Evolutionary conservation across 2,113 vertebrate species (phyloP), one percentile per base, ranked within the genome.

Genomic region (Hiodon tergisus): DNA sequence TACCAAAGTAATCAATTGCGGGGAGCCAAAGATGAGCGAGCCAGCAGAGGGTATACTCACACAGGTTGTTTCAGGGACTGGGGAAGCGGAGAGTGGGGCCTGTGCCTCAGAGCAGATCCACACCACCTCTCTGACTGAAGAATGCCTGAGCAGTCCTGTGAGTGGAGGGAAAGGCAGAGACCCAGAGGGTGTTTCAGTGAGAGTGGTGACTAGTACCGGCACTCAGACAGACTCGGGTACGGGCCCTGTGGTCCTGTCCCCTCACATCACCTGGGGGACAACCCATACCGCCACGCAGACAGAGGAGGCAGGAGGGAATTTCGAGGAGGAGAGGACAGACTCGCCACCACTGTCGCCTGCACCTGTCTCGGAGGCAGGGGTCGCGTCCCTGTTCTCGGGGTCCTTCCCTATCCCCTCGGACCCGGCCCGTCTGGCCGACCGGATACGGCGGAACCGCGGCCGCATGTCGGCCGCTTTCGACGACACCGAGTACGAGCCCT

Each of bases 401-500:
- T 80, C 86, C 4, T 92, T 90, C 79, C 87, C 88, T 46, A 89
- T 91, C 77, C 89, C 87, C 0, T 79, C 88, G 2, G 85, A 92
- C 81, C 90, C 91, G 0, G 90, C 85, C 3, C 85, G 87, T 4
- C 80, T 93, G 16, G 92, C 90, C 4, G 88, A 90, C 59, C 84
- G 91, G 73, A 92, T 92, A 71, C 83, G 86, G 0, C 85, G 85
- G 1, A 90, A 83, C 83, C 86, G 90, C 67, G 86, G 78, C 0
- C 91, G 86, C 77, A 81, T 94, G 79, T 94, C 91, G 0, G 92
- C 87, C 0, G 92, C 92, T 1, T 91, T 89, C 69, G 92, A 93
- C 14, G 89, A 93, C 78, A 92, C 91, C 0, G 91, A 91, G 76
- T 94, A 93, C 7, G 90, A 93, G 74, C 92, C 91, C 2, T 93